Base-by-base conservation (phyloP, 2,113 vertebrate species). In the Sinocyclocheilus grahami region DNA sequence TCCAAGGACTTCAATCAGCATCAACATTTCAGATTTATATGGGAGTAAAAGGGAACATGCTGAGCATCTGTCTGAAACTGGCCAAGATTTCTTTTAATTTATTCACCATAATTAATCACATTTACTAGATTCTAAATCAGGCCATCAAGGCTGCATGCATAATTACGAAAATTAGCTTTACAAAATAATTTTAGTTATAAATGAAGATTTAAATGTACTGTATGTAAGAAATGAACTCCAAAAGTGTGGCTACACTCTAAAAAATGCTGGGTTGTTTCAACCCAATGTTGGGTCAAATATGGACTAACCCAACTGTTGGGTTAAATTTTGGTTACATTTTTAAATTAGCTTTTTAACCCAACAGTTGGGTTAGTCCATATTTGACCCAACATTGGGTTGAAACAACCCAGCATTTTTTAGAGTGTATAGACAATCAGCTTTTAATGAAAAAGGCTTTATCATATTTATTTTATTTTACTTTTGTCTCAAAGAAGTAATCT, bases 41-140 rank as follows among this genome's bases (percentile, higher is more conserved):
- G n/a, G 3, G 42, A 48, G n/a, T 76, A 76, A 76, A 76, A 76
- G 72, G 12, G 12, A 51, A 76, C 72, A 48, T 76, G 42, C 22
- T 51, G 24, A 24, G 24, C 72, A 75, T 48, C 12, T 7, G 2
- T 48, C 11, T 48, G 42, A 51, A 76, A 16, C n/a, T 27, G 42
- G n/a, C 42, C 42, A 48, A 24, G 5, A 76, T 3, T 72, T 72
- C 1, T 72, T 72, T 72, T n/a, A n/a, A 72, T 72, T 51, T 48
- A 48, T 76, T 76, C 72, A 76, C 2, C 12, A 48, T 48, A 16
- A 14, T 48, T 27, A 14, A 76, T 48, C 22, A 27, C 5, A 14
- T 71, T 42, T 39, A 39, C 69, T 39, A 72, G 33, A 11, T 72
- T 72, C 8, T 72, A 72, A 72, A 22, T 72, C 20, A n/a, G 69